A percentile compares a stretch with the other conserved stretches of the same genome.
These are phyloP conservation scores for Actinia tenebrosa DNA, from an alignment of 64 coral and sea anemone genomes.

Conservation along the genomic window DNA sequence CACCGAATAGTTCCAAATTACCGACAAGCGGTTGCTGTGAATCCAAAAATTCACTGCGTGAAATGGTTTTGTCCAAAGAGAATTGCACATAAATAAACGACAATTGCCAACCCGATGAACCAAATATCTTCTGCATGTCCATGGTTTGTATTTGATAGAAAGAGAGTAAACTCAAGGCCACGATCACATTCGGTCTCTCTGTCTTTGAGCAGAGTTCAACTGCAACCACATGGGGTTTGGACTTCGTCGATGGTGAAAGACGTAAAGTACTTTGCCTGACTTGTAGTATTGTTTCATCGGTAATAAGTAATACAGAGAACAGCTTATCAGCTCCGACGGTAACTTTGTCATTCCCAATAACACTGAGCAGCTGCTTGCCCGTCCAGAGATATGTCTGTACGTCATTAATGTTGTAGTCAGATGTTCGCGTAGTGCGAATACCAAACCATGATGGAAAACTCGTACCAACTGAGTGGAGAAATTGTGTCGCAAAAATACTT, in stretches of 20 bases:
- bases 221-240: not conserved
- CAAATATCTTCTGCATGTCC: slow-evolving; percentile 20
- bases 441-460: slow-evolving; percentile 38
- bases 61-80: slow-evolving; percentile 3
- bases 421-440: not conserved
- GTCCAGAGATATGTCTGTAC: slow-evolving; percentile 30
- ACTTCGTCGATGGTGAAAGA: slow-evolving; percentile 18
- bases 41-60: not conserved
- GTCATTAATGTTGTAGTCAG: not conserved
- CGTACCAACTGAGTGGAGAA: not conserved
- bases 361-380: slow-evolving; percentile 3
- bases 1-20: slow-evolving; percentile 26
- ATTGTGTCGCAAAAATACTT: slow-evolving; percentile 16
- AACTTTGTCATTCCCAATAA: not conserved
- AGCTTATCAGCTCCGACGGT: not conserved
- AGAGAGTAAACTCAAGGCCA: slow-evolving; percentile 24
- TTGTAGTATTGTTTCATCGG: not conserved
- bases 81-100: slow-evolving; percentile 21
- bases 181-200: not conserved
- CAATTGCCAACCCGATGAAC: not conserved
- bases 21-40: not conserved
- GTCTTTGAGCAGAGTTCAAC: slow-evolving; percentile 21
- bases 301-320: slow-evolving; percentile 21
- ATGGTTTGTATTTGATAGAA: slow-evolving; percentile 10
- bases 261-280: not conserved